A percentile compares a stretch with the other conserved stretches of the same genome.
These are phyloP conservation scores for Eulemur mongoz DNA, from an alignment of 2,797 vertebrate genomes.

Conservation along the genomic window DNA sequence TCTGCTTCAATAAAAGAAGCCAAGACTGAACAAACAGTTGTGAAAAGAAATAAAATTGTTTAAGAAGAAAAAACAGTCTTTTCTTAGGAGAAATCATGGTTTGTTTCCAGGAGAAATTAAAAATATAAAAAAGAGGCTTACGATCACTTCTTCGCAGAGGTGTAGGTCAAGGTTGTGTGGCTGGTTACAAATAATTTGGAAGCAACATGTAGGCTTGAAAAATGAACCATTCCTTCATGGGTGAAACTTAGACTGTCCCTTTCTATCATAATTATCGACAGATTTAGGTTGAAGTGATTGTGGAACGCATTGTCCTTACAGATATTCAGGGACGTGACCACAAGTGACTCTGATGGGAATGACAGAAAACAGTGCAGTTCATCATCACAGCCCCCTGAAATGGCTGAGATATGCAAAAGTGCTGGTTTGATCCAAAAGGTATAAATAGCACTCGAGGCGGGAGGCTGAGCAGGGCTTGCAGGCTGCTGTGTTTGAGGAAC, in stretches of 20 bases:
- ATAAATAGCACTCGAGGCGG: conserved; percentile 80
- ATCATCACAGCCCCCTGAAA: conserved; percentile 81
- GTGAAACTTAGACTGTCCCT: conserved; percentile 69
- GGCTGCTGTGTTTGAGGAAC: conserved; percentile 86
- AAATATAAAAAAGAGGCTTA: not conserved
- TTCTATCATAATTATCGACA: conserved; percentile 69
- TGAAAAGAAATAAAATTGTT: conserved; percentile 47
- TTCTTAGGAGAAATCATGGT: conserved; percentile 34
- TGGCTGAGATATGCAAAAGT: conserved; percentile 84
- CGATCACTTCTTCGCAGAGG: conserved; percentile 65
- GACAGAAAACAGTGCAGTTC: conserved; percentile 73
- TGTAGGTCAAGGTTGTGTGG: conserved; percentile 74
- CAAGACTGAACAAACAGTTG: conserved; percentile 37
- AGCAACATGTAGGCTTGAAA: conserved; percentile 76
- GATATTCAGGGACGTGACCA: conserved; percentile 83
- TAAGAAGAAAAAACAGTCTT: conserved; percentile 14
- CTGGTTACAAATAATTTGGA: conserved; percentile 67
- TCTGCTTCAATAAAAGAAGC: conserved; percentile 65
- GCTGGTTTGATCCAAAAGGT: conserved; percentile 80
- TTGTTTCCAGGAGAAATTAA: conserved; percentile 26
- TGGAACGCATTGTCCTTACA: conserved; percentile 82
- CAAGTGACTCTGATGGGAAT: conserved; percentile 77
- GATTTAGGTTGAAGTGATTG: conserved; percentile 80
- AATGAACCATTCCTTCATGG: conserved; percentile 77
- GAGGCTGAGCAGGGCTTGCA: conserved; percentile 73